A percentile compares a stretch with the other conserved stretches of the same genome.
Conservation (phyloP, 2,113 vertebrate species). For the Zosterops lateralis region DNA sequence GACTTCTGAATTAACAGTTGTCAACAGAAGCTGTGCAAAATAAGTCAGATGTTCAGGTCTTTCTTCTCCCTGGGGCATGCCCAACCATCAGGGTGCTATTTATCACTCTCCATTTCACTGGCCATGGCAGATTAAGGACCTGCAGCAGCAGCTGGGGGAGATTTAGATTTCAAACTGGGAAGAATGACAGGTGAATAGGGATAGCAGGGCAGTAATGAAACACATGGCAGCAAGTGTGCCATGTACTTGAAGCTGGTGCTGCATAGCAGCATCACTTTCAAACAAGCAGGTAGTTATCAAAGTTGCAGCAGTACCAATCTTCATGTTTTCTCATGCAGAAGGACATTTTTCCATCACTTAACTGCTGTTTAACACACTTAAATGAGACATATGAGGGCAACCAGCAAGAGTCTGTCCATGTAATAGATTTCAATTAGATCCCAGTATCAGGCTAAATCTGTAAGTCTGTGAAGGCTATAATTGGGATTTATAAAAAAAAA, state of each 20-base stretch:
- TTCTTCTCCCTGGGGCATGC: neutral
- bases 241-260: neutral
- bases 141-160: neutral
- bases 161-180: neutral
- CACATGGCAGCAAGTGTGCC: accelerated
- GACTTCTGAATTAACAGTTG: neutral
- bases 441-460: neutral
- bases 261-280: neutral
- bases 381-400: neutral
- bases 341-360: neutral
- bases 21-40: neutral
- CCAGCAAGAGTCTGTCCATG: neutral
- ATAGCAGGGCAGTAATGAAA: neutral
- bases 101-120: neutral
- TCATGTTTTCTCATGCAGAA: neutral
- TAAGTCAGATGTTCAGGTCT: neutral
- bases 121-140: neutral
- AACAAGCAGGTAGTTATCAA: neutral
- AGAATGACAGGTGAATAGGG: neutral
- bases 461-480: neutral
- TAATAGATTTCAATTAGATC: neutral
- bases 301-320: neutral
- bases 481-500: neutral
- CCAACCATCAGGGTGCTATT: neutral
- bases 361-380: neutral